phyloP scores from a whole-genome alignment of 2,888 invertebrate species.

The Ennomos quercinarius region DNA sequence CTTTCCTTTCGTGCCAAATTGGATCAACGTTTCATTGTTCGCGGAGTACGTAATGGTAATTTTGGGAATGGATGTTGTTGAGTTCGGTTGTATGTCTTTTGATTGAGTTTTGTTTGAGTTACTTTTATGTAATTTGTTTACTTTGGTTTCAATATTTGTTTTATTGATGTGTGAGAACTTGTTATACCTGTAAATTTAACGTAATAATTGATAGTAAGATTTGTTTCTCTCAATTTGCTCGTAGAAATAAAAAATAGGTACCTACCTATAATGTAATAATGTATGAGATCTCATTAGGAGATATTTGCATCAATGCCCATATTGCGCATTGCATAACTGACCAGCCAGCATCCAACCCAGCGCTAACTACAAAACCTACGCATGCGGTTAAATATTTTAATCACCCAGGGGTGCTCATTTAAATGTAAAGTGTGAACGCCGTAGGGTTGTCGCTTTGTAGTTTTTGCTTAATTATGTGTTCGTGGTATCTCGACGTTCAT shows the following conservation, averaged over 20 bases:
- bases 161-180: background rate
- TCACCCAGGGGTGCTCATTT: constrained; percentile 74
- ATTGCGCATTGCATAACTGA: constrained; percentile 1
- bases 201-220: too few relatives aligned
- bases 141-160: constrained; percentile 11
- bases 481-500: constrained; percentile 71
- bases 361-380: constrained; percentile 24
- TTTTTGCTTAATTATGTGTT: constrained; percentile 78
- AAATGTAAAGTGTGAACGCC: constrained; percentile 72
- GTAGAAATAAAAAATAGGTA: too few relatives aligned
- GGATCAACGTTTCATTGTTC: constrained; percentile 72
- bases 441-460: constrained; percentile 72
- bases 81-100: constrained; percentile 57
- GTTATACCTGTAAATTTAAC: too few relatives aligned
- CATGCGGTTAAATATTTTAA: constrained; percentile 63
- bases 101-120: constrained; percentile 43
- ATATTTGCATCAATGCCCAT: too few relatives aligned
- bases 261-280: too few relatives aligned
- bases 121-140: constrained; percentile 27
- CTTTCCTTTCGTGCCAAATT: constrained; percentile 73
- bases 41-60: constrained; percentile 67
- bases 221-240: too few relatives aligned
- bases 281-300: too few relatives aligned
- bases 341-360: background rate
- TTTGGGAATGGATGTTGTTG: constrained; percentile 51